Base-by-base conservation (phyloP, 2,113 vertebrate species). In the Sorex araneus region DNA sequence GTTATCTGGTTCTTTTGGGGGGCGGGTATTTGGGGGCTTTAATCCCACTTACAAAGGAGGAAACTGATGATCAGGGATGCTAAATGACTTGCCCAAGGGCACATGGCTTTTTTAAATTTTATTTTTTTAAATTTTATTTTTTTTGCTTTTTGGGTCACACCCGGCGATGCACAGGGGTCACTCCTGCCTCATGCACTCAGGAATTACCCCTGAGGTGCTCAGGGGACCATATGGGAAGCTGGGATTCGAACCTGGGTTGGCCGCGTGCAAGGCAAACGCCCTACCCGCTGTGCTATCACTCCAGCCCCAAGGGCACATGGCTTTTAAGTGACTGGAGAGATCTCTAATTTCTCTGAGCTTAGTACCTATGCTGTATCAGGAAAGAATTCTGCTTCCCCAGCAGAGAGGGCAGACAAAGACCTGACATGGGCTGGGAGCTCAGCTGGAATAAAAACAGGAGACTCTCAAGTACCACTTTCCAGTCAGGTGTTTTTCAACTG, bases 361-460 rank as follows among this genome's bases (percentile, higher is more conserved):
- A 73, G 80, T 21, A 45, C n/a, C 60, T 87, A 28, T 60, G 64
- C 1, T 81, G 27, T 66, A 27, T 15, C 8, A 88, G 9, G 34
- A 84, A 57, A 67, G 27, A 94, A 75, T 40, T 87, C 89, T 92
- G 70, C 40, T 90, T 84, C 64, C 28, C n/a, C 7, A 36, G 30
- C 15, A 79, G 28, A 80, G 23, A 34, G 15, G 25, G 19, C 91
- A 40, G 69, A 27, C 9, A n/a, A 84, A 43, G 13, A 32, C 40
- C 43, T 47, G 63, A 73, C 1, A 74, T 32, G 36, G 45, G 40
- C 40, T 88, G 91, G 94, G 43, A 34, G 60, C 11, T 40, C 13
- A 63, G 50, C 66, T 28, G 28, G 81, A 88, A 40, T 40, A 40
- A 40, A 40, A 40, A 3, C 67, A 3, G 0, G 15, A 77, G 21